Conservation (phyloP, 2,888 invertebrate species). For the Hyposoter dolosus region DNA sequence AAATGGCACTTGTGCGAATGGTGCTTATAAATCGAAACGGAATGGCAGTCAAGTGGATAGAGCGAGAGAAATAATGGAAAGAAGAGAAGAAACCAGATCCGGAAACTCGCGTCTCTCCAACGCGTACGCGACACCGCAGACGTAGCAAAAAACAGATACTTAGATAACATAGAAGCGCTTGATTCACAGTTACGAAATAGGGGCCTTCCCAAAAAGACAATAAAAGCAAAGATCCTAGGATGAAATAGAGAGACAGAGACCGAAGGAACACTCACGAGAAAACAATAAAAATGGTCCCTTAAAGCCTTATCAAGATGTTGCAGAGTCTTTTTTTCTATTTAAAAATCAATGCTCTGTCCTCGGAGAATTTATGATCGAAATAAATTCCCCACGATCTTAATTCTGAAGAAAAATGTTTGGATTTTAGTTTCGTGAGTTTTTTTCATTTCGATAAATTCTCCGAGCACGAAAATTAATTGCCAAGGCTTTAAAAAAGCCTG, state of each 20-base stretch:
- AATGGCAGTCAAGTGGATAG: not conserved
- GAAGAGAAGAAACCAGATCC: not conserved
- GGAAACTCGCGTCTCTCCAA: not conserved
- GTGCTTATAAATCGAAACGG: not conserved
- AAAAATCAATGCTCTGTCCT: not conserved
- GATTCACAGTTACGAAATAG: not conserved
- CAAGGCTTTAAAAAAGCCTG: not conserved
- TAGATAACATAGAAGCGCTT: not conserved
- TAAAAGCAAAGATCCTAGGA: not conserved
- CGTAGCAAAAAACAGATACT: not conserved
- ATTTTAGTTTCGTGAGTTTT: not conserved
- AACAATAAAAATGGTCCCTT: not conserved
- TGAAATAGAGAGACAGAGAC: not conserved
- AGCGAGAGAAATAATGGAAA: not conserved
- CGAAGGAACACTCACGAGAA: not conserved
- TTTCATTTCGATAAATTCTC: not conserved
- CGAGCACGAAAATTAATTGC: not conserved
- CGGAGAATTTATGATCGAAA: not conserved
- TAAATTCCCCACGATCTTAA: not conserved
- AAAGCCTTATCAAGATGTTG: not conserved
- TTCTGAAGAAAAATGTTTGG: not conserved
- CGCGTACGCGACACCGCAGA: not conserved
- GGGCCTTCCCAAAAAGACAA: not conserved
- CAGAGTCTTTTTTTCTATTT: not conserved
- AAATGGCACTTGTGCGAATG: not conserved